phyloP scores from a whole-genome alignment of 1,140 invertebrate species.

The Phymastichus coffea region DNA sequence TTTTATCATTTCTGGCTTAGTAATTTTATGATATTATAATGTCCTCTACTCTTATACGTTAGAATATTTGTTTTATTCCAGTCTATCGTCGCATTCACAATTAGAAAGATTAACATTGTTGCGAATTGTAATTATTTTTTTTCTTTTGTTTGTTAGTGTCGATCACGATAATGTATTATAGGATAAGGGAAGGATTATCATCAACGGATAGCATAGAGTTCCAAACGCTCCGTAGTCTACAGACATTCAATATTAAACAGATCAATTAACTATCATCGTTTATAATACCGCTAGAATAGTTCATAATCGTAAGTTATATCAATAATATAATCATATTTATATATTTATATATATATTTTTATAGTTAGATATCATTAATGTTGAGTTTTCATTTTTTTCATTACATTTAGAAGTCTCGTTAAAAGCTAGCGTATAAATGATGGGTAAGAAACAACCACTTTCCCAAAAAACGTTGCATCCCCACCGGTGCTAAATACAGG shows the following conservation, averaged over 20 bases:
- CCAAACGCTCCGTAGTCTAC: constrained; percentile 58
- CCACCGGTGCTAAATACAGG: constrained; percentile 41
- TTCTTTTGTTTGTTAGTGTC: constrained; percentile 21
- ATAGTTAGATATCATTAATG: constrained; percentile 54
- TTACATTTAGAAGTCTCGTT: constrained; percentile 50
- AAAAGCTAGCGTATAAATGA: constrained; percentile 58
- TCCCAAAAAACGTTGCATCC: constrained; percentile 46
- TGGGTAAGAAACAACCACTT: constrained; percentile 57
- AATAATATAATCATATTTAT: constrained; percentile 57
- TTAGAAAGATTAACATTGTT: too few species aligned
- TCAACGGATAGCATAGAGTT: constrained; percentile 56
- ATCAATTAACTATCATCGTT: constrained; percentile 57
- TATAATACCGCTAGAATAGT: constrained; percentile 56
- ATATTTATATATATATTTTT: constrained; percentile 40
- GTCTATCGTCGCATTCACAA: constrained; percentile 10
- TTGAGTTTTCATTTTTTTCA: constrained; percentile 44
- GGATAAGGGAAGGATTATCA: constrained; percentile 32
- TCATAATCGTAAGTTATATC: constrained; percentile 57
- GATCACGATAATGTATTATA: constrained; percentile 25
- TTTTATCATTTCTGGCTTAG: not conserved
- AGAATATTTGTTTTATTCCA: constrained; percentile 1
- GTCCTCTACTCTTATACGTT: constrained; percentile 22
- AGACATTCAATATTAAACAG: constrained; percentile 60
- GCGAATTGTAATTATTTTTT: constrained; percentile 11
- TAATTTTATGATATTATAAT: constrained; percentile 14